Evolutionary conservation across 2,797 vertebrate species (phyloP), one percentile per base, ranked within the genome.

Genomic region (Thunnus albacares): DNA sequence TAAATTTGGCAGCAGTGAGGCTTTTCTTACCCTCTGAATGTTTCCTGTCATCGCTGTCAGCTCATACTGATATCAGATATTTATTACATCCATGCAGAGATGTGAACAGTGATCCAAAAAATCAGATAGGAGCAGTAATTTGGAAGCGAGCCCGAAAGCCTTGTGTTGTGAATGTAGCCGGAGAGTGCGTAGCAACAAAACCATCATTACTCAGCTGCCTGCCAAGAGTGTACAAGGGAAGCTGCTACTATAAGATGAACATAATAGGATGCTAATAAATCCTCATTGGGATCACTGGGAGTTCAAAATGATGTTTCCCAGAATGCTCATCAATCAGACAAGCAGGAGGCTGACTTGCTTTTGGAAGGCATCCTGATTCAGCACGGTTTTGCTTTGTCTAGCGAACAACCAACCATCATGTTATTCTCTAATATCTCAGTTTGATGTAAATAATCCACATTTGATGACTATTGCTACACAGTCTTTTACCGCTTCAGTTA

Each of bases 241-340:
- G 85, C 89, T 82, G 87, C 83, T 82, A 75, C 78, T 84, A 68
- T 86, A 68, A 85, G 86, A 83, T 22, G 73, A 87, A 83, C 87
- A 90, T 89, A 89, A 90, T 88, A 76, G 88, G 78, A 89, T 77
- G 85, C 86, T 88, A 86, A 90, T 90, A 89, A 92, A 93, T 89
- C 82, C 91, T 83, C 86, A 38, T 20, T 61, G 87, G 85, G 89
- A 90, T 81, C 89, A 86, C 43, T 0, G 20, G 41, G 45, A 72
- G 82, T 81, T 90, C 74, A 84, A 62, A 75, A 75, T 61, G 66
- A 88, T 86, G 85, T 82, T 89, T 91, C 84, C 87, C 84, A 87
- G 81, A 89, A 90, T 75, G 87, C 79, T 84, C 85, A 84, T 92
- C 89, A 76, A 80, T 92, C 84, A 91, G 83, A 70, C 35, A 14